A percentile compares a stretch with the other conserved stretches of the same genome.
phyloP scores from a whole-genome alignment of 2,797 vertebrate genomes.

The Hyperoplus immaculatus region DNA sequence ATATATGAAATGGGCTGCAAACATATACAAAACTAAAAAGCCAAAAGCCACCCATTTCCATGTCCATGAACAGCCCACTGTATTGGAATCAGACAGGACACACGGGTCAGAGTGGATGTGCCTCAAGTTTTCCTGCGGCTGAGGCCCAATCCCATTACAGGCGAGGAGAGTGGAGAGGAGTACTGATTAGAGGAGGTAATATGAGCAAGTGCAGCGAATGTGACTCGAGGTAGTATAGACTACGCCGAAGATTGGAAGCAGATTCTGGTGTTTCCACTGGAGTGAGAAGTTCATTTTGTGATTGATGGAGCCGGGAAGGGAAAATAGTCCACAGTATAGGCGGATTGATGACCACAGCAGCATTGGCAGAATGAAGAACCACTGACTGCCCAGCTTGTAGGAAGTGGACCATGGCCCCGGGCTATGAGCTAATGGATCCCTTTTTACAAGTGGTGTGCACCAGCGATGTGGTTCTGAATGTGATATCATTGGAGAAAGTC shows the following conservation, averaged over 20 bases:
- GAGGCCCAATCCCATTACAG: conserved; percentile 1
- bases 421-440: conserved; percentile 21
- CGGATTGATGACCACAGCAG: conserved; percentile 56
- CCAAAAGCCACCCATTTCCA: not conserved
- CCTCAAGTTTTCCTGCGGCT: not conserved
- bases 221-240: not conserved
- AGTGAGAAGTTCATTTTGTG: conserved; percentile 69
- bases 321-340: conserved; percentile 32
- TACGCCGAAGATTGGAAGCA: conserved; percentile 13
- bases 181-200: not conserved
- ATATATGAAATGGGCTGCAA: not conserved
- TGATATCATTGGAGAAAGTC: conserved; percentile 34
- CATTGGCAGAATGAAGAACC: conserved; percentile 42
- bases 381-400: conserved; percentile 32
- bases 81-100: not conserved
- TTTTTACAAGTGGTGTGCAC: conserved; percentile 43
- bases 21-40: too few relatives aligned
- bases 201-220: not conserved
- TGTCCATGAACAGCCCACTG: not conserved
- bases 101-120: conserved; percentile 12
- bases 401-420: conserved; percentile 56
- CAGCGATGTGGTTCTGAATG: conserved; percentile 40
- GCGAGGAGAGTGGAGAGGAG: not conserved
- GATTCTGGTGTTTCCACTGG: conserved; percentile 46
- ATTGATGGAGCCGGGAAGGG: conserved; percentile 54